A percentile compares a stretch with the other conserved stretches of the same genome.
Conservation (phyloP, 2,888 invertebrate genomes). For the Hydroisotoma schaefferi region DNA sequence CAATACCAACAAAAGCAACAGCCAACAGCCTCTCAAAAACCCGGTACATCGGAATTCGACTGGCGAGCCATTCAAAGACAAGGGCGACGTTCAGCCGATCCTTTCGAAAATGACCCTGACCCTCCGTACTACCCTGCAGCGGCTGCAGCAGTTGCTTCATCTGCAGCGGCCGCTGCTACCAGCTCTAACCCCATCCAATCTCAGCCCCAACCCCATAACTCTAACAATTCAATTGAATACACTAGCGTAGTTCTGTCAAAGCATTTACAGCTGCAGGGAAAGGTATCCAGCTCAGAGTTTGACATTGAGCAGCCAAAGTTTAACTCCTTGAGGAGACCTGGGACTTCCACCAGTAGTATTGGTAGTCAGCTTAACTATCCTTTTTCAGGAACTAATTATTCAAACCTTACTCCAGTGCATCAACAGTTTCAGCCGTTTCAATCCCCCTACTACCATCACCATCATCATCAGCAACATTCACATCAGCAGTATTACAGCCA, state of each 20-base stretch:
- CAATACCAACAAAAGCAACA: slow-evolving; percentile 18
- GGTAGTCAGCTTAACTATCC: slow-evolving; percentile 24
- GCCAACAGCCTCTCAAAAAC: slow-evolving; percentile 20
- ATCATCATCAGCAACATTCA: slow-evolving; percentile 11
- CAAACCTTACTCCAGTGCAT: neutral
- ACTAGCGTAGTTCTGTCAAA: too few species aligned
- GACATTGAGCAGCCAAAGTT: slow-evolving; percentile 47
- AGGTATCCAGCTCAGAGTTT: slow-evolving; percentile 43
- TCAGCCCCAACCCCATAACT: too few species aligned
- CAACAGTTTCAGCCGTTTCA: neutral
- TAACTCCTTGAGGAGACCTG: slow-evolving; percentile 43
- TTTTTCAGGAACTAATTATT: neutral
- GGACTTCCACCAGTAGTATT: slow-evolving; percentile 18
- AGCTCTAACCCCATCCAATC: slow-evolving; percentile 13
- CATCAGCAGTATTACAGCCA: slow-evolving; percentile 14
- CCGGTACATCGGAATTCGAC: slow-evolving; percentile 13
- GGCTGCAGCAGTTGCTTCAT: slow-evolving; percentile 19
- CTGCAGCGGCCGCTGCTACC: slow-evolving; percentile 8
- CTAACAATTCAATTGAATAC: too few species aligned
- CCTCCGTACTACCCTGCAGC: slow-evolving; percentile 36
- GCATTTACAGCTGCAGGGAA: too few species aligned
- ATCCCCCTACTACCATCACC: neutral
- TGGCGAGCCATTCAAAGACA: slow-evolving; percentile 26
- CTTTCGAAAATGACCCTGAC: slow-evolving; percentile 32
- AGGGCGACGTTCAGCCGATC: slow-evolving; percentile 14